Base-by-base conservation (phyloP, 2,888 invertebrate species). In the Eristalinus aeneus region DNA sequence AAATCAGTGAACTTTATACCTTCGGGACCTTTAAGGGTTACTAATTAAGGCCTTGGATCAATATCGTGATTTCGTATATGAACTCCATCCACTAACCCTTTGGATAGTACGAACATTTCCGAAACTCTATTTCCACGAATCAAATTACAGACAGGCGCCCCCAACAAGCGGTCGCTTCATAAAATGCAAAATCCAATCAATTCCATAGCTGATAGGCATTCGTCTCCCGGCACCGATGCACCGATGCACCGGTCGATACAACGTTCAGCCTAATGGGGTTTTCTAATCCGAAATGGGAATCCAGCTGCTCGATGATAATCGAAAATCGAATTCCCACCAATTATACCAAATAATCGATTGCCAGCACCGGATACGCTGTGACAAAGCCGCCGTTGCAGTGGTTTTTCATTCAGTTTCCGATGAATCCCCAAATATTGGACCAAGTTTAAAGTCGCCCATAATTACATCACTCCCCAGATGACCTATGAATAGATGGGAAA, bases 261-360 rank as follows among this genome's bases (percentile, higher is more conserved):
- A 46, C 39, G 56, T 64, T 39, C 32, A 32, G 64, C 36, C 58
- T 79, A 68, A 74, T 75, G 58, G 58, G 64, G 78, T 78, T 65
- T 58, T 73, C 77, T 74, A 83, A 83, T 78, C 63, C 58, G 46
- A 77, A 83, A 83, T 78, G 63, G 69, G 63, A 76, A 60, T 54
- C 71, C 65, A 68, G 23, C 27, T 63, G 72, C 10, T 65, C 67
- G 64, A 65, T 67, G 73, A 74, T 74, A 74, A 83, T 58, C 71
- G 67, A 73, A 82, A 82, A 46, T 77, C 76, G 77, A 77, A 82
- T 83, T 73, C 74, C 68, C 60, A 53, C 32, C 71, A 71, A 60
- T 72, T 27, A 39, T 60, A 31, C 20, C 71, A 54, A 72, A 54
- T 60, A 76, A 76, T 81, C 71, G 67, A 75, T 67, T 71, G 10